Base-by-base conservation (phyloP, 2,888 invertebrate genomes). In the Himalopsyche kuldschensis region DNA sequence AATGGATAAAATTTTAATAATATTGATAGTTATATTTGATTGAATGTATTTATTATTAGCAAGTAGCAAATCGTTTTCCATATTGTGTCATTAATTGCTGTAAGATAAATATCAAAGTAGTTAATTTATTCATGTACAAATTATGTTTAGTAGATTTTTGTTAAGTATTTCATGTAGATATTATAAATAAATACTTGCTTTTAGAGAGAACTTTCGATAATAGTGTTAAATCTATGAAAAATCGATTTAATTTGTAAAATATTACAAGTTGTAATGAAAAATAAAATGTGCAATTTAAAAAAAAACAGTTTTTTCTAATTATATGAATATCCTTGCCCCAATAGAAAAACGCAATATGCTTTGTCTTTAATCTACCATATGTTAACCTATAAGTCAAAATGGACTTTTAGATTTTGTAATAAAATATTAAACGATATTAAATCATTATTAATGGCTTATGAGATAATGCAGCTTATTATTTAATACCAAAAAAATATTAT, bases 51-150 rank as follows among this genome's bases (percentile, higher is more conserved):
- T 69, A 69, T 69, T 69, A 30, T 69, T 69, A 69, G 69, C 69
- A 27, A 69, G 15, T 69, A 69, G 69, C 8, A 30, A 69, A 69
- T 69, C 69, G 69, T 69, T 69, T 69, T 69, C 30, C 69, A 24
- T 69, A 69, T 3, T 69, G 80, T 77, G 82, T 84, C 82, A 84
- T 82, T 83, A 11, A 69, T 69, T 75, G 46, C 48, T 84, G 69
- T 81, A 81, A 63, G 80, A 81, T 75, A 81, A 31, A 76, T 24
- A 17, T 55, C 30, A 31, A 77, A 83, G 83, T 78, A 27, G 55
- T 46, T 85, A 85, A 85, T 85, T 85, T 85, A 84, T 85, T 84
- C 35, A 83, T 85, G 85, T 85, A 85, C 85, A 85, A 85, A 85
- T 80, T 85, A 85, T 79, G 41, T 41, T 80, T 76, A 20, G 75